phyloP scores from a whole-genome alignment of 1,140 invertebrate genomes.

The Oedothorax gibbosus region DNA sequence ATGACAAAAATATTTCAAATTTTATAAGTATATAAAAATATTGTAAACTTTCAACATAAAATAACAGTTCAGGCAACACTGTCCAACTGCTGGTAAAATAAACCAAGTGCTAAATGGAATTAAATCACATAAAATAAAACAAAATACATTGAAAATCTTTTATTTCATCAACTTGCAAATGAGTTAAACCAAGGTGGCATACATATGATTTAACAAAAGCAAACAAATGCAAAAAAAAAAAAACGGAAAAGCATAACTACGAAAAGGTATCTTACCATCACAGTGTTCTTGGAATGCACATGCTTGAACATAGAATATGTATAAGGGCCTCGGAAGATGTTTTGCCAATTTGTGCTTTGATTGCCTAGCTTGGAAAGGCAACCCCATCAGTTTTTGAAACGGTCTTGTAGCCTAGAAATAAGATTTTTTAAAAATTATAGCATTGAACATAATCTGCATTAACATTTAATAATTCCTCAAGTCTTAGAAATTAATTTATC shows the following conservation, averaged over 20 bases:
- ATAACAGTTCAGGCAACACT: too few relatives aligned
- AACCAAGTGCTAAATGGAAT: too few relatives aligned
- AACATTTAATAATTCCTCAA: too few relatives aligned
- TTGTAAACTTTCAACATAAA: too few relatives aligned
- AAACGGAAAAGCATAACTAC: neutral
- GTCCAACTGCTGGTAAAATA: too few relatives aligned
- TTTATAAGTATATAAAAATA: neutral
- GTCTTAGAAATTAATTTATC: too few relatives aligned
- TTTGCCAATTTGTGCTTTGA: constrained; percentile 80
- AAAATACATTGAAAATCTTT: too few relatives aligned
- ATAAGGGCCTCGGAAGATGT: constrained; percentile 84
- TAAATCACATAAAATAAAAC: too few relatives aligned
- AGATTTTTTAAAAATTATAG: constrained; percentile 3
- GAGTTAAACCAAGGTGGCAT: too few relatives aligned
- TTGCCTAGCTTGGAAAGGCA: constrained; percentile 82
- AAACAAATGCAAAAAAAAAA: neutral
- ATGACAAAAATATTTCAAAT: constrained; percentile 5
- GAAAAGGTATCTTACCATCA: constrained; percentile 17
- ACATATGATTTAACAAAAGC: neutral
- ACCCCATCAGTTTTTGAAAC: constrained; percentile 86
- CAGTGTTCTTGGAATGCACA: constrained; percentile 80
- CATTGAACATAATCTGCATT: too few relatives aligned
- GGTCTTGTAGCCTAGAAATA: constrained; percentile 80
- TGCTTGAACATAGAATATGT: constrained; percentile 87
- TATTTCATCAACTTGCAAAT: too few relatives aligned